Conservation (phyloP, 2,797 vertebrate genomes). For the Sciurus vulgaris region DNA sequence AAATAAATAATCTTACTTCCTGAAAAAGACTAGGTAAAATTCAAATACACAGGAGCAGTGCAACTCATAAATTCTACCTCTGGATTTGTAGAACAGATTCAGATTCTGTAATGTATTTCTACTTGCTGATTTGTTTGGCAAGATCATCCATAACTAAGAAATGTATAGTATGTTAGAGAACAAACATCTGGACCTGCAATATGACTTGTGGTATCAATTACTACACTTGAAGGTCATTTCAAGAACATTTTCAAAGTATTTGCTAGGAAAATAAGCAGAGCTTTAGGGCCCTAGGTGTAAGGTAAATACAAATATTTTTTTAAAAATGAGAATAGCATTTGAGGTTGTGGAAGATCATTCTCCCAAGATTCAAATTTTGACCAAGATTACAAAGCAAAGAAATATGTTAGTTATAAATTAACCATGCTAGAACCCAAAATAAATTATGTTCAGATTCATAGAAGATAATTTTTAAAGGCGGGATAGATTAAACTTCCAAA, state of each 20-base stretch:
- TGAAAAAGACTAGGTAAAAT: conserved; percentile 49
- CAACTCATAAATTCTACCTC: conserved; percentile 32
- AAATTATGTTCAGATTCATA: conserved; percentile 25
- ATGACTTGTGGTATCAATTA: conserved; percentile 23
- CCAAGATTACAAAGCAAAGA: conserved; percentile 4
- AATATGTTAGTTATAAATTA: conserved; percentile 23
- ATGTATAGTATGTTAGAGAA: conserved; percentile 43
- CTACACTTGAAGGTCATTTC: conserved; percentile 4
- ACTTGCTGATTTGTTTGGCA: neutral
- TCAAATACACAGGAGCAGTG: conserved; percentile 7
- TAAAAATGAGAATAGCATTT: neutral
- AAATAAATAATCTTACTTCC: conserved; percentile 43
- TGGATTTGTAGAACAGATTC: conserved; percentile 52
- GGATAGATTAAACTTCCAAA: neutral
- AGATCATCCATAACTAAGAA: conserved; percentile 26
- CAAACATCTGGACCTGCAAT: neutral
- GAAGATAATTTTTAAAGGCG: conserved; percentile 14
- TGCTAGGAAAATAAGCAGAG: neutral
- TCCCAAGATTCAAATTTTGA: conserved; percentile 51
- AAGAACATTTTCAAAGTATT: neutral
- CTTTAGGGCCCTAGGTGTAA: neutral
- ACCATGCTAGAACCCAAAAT: neutral
- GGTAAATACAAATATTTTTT: conserved; percentile 25
- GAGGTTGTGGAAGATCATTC: neutral
- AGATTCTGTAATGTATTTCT: neutral